These are phyloP conservation scores for Brenthis daphne DNA, from an alignment of 2,888 invertebrate genomes.

Conservation along the genomic window DNA sequence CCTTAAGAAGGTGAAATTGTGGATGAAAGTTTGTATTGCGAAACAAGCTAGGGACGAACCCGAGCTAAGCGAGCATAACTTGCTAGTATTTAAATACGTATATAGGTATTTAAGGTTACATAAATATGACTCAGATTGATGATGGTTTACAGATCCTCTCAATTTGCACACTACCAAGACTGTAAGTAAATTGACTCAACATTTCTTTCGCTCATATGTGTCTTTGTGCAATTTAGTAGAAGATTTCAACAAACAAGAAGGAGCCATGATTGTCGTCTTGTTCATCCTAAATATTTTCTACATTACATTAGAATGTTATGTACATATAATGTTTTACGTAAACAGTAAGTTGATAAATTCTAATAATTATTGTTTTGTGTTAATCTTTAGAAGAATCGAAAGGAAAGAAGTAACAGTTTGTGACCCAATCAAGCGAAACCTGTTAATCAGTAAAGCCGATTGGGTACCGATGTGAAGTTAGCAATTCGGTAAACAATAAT, in stretches of 20 bases:
- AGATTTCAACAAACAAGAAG: conserved; percentile 10
- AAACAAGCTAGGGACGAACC: no score
- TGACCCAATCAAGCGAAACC: no score
- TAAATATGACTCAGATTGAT: no score
- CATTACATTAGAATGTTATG: background rate
- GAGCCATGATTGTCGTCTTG: background rate
- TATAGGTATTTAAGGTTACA: no score
- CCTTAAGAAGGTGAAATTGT: no score
- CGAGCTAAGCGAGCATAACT: no score
- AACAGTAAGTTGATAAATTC: background rate
- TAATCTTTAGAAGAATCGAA: no score
- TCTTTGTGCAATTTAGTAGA: background rate
- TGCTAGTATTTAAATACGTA: no score
- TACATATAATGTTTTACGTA: background rate
- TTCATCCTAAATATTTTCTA: background rate
- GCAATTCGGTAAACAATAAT: no score
- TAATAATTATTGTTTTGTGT: background rate
- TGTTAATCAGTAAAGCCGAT: no score
- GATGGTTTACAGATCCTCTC: background rate
- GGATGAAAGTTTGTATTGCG: no score
- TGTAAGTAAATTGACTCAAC: background rate
- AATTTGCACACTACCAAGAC: background rate
- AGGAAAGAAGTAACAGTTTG: background rate
- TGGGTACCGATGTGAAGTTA: no score
- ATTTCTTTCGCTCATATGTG: background rate